Evolutionary conservation across 2,797 vertebrate genomes (phyloP), one percentile per base, ranked within the genome.

Genomic region (Falco peregrinus): DNA sequence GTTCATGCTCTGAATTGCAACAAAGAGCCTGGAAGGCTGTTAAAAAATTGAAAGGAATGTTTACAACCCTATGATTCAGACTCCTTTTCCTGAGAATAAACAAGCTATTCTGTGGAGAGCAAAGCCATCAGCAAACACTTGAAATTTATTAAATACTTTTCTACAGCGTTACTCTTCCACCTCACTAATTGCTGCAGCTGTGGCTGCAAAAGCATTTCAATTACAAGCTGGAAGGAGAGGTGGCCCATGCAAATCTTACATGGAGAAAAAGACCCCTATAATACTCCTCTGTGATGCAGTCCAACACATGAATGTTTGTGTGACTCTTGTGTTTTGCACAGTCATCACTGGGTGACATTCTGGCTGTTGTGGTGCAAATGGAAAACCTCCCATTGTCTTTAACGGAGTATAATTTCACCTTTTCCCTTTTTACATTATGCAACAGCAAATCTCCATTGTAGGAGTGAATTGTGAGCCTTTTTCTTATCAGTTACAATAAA

Each of bases 141-240:
- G 79, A 91, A 95, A 89, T 95, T 89, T 91, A 96, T 94, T 88
- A 95, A 94, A 95, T 90, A 94, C 67, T 95, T 95, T 93, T 82
- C 69, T 92, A 39, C 67, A 76, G 68, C 20, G 0, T 80, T 93
- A 84, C 43, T 90, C 75, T 84, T 90, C 63, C 63, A 90, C 54
- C 83, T 92, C 73, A 43, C 65, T 95, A 94, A 95, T 96, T 93
- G 51, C 65, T 90, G 85, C 77, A 94, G 93, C 69, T 95, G 94
- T 80, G 88, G 47, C 70, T 90, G 84, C 59, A 90, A 89, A 89
- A 91, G 33, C 73, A 86, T 86, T 91, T 85, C 47, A 74, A 67
- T 92, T 90, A 65, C 37, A 90, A 90, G 56, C 51, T 87, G 51
- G 93, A 91, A 95, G 59, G n/a, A 89, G 83, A 94, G 77, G 43